Evolutionary conservation across 2,113 vertebrate genomes (phyloP).

Genomic region (Arothron firmamentum): DNA sequence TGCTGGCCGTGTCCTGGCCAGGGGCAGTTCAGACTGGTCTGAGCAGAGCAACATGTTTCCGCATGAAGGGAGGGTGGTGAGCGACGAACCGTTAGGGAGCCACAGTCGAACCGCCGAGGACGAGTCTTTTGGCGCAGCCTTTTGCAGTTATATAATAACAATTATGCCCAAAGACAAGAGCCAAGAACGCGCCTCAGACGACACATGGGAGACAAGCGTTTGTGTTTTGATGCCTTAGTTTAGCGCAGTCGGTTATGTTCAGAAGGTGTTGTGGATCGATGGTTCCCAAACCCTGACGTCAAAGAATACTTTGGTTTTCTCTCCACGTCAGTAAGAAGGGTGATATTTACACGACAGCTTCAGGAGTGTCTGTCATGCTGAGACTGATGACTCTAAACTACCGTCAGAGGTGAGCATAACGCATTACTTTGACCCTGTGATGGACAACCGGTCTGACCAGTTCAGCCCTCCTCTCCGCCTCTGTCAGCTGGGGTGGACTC

Average conservation of each 20-base stretch:
- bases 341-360: no score
- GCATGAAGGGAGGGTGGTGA: conserved; percentile 56
- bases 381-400: no score
- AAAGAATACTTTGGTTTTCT: no score
- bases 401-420: no score
- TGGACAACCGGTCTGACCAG: background rate
- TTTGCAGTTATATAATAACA: conserved; percentile 28
- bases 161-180: background rate
- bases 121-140: conserved; percentile 5
- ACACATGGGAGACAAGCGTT: background rate
- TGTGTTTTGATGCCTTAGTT: no score
- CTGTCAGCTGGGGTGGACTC: background rate
- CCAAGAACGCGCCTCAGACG: background rate
- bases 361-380: no score
- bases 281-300: no score
- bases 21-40: conserved; percentile 77
- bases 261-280: no score
- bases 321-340: no score
- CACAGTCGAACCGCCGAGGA: conserved; percentile 31
- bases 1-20: conserved; percentile 63
- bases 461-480: background rate
- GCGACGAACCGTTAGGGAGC: conserved; percentile 16
- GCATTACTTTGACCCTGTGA: no score
- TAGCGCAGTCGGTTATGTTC: no score
- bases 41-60: conserved; percentile 61